Conservation (phyloP, 2,797 vertebrate species). For the Pelochelys cantorii region DNA sequence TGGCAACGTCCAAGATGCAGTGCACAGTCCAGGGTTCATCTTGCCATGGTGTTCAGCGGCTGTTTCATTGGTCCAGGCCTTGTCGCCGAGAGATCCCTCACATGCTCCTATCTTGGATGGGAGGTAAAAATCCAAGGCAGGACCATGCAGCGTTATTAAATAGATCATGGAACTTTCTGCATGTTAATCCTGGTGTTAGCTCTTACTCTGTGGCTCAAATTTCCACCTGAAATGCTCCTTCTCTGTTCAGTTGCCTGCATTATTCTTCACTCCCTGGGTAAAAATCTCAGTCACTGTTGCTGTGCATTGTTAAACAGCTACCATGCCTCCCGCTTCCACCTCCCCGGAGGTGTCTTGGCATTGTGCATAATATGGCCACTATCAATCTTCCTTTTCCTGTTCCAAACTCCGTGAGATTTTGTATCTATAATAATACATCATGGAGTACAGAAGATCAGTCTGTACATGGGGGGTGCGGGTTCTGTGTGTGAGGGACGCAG, state of each 20-base stretch:
- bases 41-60: background rate
- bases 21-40: background rate
- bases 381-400: background rate
- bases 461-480: accelerated
- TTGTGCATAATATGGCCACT: background rate
- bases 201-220: background rate
- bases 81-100: background rate
- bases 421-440: background rate
- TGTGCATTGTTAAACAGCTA: background rate
- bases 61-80: background rate
- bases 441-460: accelerated
- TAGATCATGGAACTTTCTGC: background rate
- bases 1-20: background rate
- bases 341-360: accelerated
- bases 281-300: background rate
- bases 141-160: background rate
- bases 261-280: accelerated
- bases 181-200: background rate
- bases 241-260: background rate
- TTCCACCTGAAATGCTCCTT: background rate
- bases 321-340: background rate
- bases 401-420: accelerated
- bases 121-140: background rate
- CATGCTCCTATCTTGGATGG: background rate
- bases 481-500: too few species aligned